Conservation (phyloP, 2,113 vertebrate genomes). For the Heterotis niloticus region DNA sequence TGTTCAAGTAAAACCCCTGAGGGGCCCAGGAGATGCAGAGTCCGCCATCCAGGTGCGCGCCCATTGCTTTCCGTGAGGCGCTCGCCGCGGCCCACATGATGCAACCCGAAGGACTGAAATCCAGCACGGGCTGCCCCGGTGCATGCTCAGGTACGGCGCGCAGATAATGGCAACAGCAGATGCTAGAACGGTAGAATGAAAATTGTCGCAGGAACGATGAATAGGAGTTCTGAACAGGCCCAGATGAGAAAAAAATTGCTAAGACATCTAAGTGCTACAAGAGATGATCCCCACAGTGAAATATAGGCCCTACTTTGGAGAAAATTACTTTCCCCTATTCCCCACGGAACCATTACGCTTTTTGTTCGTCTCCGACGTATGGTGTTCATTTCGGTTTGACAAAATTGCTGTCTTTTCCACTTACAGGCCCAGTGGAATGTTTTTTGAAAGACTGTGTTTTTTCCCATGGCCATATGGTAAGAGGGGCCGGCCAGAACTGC, state of each 20-base stretch:
- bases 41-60: constrained; percentile 1
- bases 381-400: constrained; percentile 42
- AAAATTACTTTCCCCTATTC: constrained; percentile 30
- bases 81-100: neutral
- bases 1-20: neutral
- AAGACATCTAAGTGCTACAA: constrained; percentile 22
- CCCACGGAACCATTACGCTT: constrained; percentile 32
- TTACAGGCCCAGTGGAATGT: constrained; percentile 33
- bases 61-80: neutral
- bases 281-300: constrained; percentile 28
- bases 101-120: neutral
- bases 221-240: constrained; percentile 4
- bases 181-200: constrained; percentile 19
- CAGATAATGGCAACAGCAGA: constrained; percentile 15
- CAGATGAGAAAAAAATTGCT: constrained; percentile 25
- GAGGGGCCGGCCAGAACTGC: neutral
- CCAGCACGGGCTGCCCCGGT: neutral
- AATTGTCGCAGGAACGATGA: constrained; percentile 18
- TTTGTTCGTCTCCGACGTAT: constrained; percentile 27
- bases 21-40: neutral
- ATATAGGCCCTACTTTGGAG: constrained; percentile 28
- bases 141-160: constrained; percentile 7
- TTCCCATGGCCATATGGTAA: constrained; percentile 27
- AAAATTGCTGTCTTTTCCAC: constrained; percentile 48
- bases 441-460: constrained; percentile 24